Evolutionary conservation across 1,140 invertebrate genomes (phyloP).

Genomic region (Lineus longissimus): DNA sequence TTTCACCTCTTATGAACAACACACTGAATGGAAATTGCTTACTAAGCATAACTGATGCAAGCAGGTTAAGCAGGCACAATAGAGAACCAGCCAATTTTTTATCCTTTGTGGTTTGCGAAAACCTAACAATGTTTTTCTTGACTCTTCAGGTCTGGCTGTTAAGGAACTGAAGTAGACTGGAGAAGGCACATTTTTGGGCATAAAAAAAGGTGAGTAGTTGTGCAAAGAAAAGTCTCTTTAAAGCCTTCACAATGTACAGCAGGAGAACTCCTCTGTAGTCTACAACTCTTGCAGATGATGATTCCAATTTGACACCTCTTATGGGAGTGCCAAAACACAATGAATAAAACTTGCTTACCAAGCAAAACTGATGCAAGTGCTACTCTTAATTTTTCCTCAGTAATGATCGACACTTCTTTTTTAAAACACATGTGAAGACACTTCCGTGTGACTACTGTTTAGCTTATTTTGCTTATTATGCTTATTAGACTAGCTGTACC

Average conservation of each 20-base stretch:
- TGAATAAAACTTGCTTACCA: slow-evolving; percentile 9
- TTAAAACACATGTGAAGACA: no score
- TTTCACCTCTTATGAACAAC: not conserved
- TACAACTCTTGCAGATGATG: not conserved
- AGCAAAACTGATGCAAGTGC: not conserved
- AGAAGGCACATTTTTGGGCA: not conserved
- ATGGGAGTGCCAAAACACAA: slow-evolving; percentile 2
- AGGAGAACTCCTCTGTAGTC: not conserved
- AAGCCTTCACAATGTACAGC: not conserved
- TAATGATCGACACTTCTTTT: no score
- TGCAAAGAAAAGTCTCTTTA: not conserved
- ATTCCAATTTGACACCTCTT: slow-evolving; percentile 13
- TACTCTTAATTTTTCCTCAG: no score
- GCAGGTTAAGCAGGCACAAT: not conserved
- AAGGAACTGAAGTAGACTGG: not conserved
- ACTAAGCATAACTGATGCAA: not conserved
- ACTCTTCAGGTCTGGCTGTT: not conserved
- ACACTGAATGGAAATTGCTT: not conserved
- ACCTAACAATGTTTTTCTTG: not conserved
- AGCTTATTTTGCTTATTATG: no score
- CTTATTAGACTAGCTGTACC: no score
- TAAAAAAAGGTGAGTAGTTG: not conserved
- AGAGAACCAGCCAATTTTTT: no score
- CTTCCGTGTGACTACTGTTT: no score
- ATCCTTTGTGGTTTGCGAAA: not conserved